phyloP scores from a whole-genome alignment of 2,797 vertebrate species.

The Tauraco hartlaubi region DNA sequence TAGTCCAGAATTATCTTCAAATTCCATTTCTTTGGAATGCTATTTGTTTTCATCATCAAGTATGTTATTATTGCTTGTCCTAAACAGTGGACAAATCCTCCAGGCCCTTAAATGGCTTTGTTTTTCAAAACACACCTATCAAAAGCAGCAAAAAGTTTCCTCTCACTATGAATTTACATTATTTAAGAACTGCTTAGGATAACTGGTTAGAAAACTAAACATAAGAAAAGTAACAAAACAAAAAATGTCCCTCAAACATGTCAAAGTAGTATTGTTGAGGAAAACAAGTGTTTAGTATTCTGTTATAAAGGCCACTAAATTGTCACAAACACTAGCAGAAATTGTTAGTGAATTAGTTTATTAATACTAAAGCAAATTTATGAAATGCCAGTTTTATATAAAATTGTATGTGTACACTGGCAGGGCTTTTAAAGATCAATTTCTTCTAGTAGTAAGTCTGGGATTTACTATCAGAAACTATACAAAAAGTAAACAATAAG shows the following conservation, averaged over 20 bases:
- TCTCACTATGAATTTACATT: neutral
- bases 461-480: neutral
- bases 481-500: neutral
- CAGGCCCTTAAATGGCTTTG: neutral
- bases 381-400: neutral
- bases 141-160: neutral
- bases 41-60: neutral
- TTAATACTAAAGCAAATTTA: neutral
- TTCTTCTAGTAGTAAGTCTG: neutral
- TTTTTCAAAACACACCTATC: neutral
- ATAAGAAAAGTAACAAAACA: neutral
- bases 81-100: neutral
- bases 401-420: neutral
- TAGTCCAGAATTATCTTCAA: neutral
- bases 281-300: neutral
- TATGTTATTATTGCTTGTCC: neutral
- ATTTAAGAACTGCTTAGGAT: neutral
- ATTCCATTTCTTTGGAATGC: neutral
- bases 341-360: neutral
- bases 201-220: neutral
- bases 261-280: neutral
- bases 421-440: neutral
- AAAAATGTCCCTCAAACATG: neutral
- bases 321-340: neutral
- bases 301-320: neutral